These are phyloP conservation scores for Rhynchophorus ferrugineus DNA, from an alignment of 1,140 invertebrate species.

Conservation along the genomic window DNA sequence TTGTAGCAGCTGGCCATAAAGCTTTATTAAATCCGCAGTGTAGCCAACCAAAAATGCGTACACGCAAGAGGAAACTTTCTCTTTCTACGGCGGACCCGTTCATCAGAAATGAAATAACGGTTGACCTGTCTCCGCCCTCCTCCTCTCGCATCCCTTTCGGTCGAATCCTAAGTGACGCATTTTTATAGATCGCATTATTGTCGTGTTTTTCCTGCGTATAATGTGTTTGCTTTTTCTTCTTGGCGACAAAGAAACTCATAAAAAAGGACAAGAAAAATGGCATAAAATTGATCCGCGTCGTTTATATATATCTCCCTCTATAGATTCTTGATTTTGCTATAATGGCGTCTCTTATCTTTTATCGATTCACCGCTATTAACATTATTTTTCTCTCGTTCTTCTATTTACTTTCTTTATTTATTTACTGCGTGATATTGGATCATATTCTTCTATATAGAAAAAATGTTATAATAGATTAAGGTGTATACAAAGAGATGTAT, in stretches of 20 bases:
- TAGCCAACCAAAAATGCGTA: slow-evolving; percentile 3
- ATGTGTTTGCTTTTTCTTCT: not conserved
- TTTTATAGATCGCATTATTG: slow-evolving; percentile 9
- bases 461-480: too few relatives aligned
- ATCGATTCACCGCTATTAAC: too few relatives aligned
- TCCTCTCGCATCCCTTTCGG: not conserved
- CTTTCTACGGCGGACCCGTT: slow-evolving; percentile 2
- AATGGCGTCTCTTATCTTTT: too few relatives aligned
- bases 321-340: too few relatives aligned
- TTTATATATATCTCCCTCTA: too few relatives aligned
- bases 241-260: not conserved
- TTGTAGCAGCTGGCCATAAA: not conserved
- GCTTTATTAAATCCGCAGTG: slow-evolving; percentile 4
- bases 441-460: too few relatives aligned
- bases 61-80: slow-evolving; percentile 4
- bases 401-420: too few relatives aligned
- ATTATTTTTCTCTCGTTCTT: too few relatives aligned
- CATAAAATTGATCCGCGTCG: too few relatives aligned
- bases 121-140: slow-evolving; percentile 2
- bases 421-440: too few relatives aligned
- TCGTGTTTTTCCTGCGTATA: not conserved
- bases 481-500: too few relatives aligned
- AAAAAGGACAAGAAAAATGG: not conserved
- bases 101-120: slow-evolving; percentile 12
- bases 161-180: not conserved